phyloP scores from a whole-genome alignment of 1,140 invertebrate genomes.

The Cotesia glomerata region DNA sequence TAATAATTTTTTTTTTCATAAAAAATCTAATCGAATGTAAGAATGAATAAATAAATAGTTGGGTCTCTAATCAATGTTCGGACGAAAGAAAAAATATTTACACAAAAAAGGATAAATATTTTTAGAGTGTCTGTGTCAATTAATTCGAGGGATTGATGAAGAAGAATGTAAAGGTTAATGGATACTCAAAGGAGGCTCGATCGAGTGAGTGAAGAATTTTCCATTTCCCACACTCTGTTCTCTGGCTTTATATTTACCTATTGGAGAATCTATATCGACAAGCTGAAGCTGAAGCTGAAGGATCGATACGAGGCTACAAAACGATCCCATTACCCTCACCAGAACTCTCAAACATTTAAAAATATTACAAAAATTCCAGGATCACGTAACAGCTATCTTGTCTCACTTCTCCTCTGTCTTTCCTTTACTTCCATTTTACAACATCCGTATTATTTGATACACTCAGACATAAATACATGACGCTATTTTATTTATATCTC shows the following conservation, averaged over 20 bases:
- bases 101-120: too few relatives aligned
- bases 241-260: conserved; percentile 11
- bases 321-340: conserved; percentile 19
- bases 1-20: too few relatives aligned
- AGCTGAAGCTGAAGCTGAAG: conserved; percentile 5
- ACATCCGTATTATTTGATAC: too few relatives aligned
- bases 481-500: too few relatives aligned
- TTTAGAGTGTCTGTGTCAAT: too few relatives aligned
- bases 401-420: too few relatives aligned
- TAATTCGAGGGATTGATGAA: not conserved
- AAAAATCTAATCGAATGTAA: too few relatives aligned
- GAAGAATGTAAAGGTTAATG: not conserved
- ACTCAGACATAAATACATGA: too few relatives aligned
- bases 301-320: conserved; percentile 24
- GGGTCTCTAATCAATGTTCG: too few relatives aligned
- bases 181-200: not conserved
- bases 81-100: too few relatives aligned
- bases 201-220: not conserved
- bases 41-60: too few relatives aligned
- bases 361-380: not conserved
- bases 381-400: not conserved
- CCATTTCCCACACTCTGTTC: not conserved
- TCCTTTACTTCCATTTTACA: too few relatives aligned
- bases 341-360: not conserved
- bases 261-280: conserved; percentile 16